Conservation (phyloP, 2,888 invertebrate genomes). For the Baccha elongata region DNA sequence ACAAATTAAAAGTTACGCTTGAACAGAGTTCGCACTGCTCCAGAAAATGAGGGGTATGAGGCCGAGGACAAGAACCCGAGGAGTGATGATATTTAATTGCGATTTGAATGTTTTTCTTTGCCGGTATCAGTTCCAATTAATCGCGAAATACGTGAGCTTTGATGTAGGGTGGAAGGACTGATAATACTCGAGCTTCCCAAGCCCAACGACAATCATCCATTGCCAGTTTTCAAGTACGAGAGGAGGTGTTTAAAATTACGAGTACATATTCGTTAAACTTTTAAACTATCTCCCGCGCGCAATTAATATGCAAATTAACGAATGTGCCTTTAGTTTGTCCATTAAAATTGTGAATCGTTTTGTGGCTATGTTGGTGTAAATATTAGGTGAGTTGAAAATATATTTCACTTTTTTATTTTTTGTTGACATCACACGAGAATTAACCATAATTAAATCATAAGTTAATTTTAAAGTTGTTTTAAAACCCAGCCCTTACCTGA, state of each 20-base stretch:
- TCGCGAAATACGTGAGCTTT: constrained; percentile 66
- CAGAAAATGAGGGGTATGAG: background rate
- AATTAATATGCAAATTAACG: constrained; percentile 71
- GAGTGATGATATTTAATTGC: constrained; percentile 66
- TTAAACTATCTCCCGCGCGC: constrained; percentile 48
- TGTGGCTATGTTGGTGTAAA: background rate
- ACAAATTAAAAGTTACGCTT: constrained; percentile 67
- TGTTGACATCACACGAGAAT: constrained; percentile 13
- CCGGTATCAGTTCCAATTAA: constrained; percentile 72
- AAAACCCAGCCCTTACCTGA: background rate
- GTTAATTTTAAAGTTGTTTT: constrained; percentile 60
- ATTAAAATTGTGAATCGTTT: constrained; percentile 23
- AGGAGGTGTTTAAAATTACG: constrained; percentile 8
- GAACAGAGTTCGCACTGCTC: constrained; percentile 3
- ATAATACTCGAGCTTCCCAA: constrained; percentile 1
- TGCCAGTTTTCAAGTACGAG: constrained; percentile 28
- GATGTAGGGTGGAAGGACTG: background rate
- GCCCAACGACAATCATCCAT: constrained; percentile 41
- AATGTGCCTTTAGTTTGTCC: constrained; percentile 47
- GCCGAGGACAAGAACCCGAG: constrained; percentile 25
- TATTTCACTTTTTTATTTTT: background rate
- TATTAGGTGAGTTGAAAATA: background rate
- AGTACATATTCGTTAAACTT: constrained; percentile 40
- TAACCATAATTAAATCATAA: constrained; percentile 66
- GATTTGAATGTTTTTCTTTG: constrained; percentile 68